phyloP scores from a whole-genome alignment of 2,113 vertebrate genomes.

The Enhydra lutris region DNA sequence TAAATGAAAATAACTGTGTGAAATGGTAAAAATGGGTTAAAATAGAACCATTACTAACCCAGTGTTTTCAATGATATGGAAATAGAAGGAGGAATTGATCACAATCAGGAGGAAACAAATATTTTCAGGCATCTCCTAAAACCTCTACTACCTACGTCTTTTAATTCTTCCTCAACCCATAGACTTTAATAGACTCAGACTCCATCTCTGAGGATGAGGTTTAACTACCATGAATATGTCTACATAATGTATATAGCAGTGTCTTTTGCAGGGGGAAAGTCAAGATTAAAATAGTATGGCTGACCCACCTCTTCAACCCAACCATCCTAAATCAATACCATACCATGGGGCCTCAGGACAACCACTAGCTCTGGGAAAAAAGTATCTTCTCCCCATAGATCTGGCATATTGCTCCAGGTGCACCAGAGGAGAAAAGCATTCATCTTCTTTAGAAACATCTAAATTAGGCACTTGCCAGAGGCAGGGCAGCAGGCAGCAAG shows the following conservation, averaged over 20 bases:
- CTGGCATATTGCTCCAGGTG: neutral
- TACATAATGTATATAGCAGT: neutral
- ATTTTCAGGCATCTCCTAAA: neutral
- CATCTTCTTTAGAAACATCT: constrained; percentile 45
- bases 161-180: neutral
- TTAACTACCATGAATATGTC: constrained; percentile 12
- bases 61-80: neutral
- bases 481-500: neutral
- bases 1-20: neutral
- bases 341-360: neutral
- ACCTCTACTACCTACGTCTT: neutral
- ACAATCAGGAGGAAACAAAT: neutral
- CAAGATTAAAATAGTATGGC: constrained; percentile 40
- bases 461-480: constrained; percentile 57
- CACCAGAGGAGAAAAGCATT: neutral
- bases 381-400: neutral
- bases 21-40: neutral
- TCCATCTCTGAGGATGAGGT: neutral
- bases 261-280: neutral
- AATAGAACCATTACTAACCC: neutral
- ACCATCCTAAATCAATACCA: neutral
- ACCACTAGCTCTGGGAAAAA: neutral
- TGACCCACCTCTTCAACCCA: neutral
- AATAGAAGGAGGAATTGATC: neutral
- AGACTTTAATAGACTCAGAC: neutral